Base-by-base conservation (phyloP, 2,888 invertebrate genomes). In the Eupithecia abbreviata region DNA sequence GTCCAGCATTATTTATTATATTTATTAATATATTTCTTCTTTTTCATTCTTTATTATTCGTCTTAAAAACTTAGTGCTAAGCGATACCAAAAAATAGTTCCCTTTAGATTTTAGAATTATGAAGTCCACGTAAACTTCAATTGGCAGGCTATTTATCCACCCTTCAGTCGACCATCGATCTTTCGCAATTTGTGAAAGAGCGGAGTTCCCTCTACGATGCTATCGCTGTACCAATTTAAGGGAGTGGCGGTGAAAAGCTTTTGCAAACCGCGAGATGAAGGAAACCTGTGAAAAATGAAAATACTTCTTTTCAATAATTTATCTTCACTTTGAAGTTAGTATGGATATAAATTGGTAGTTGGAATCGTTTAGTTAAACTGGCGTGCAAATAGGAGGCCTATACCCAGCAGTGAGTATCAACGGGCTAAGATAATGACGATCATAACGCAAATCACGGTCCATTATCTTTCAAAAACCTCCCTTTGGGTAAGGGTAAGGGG, bases 141-240 rank as follows among this genome's bases (percentile, higher is more conserved):
- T 77, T 68, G 75, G 68, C 75, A 58, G 42, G 67, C 72, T 76
- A 80, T 79, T 78, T 77, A 78, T 81, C 76, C 68, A 75, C 72
- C 72, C 18, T 71, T 55, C 74, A 76, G 77, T 77, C 73, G 79
- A 77, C 75, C 80, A 80, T 82, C 82, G 75, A 81, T 84, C 80
- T 82, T 80, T 81, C 78, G 80, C 82, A 83, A 83, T 83, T 83
- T 84, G 80, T 76, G 78, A 79, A 78, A 82, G 80, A 78, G 81
- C 80, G 78, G 79, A 81, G 83, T 82, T 81, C 77, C 74, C 69
- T 75, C 70, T 65, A 77, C 75, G 73, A 77, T 77, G 75, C 55
- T 78, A 73, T 74, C 74, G 73, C 74, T 68, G 51, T 73, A 75
- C 75, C 77, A 73, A 75, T 78, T 73, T 51, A 67, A 76, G 66